Evolutionary conservation across 2,888 invertebrate genomes (phyloP).

Genomic region (Heliconius erato): DNA sequence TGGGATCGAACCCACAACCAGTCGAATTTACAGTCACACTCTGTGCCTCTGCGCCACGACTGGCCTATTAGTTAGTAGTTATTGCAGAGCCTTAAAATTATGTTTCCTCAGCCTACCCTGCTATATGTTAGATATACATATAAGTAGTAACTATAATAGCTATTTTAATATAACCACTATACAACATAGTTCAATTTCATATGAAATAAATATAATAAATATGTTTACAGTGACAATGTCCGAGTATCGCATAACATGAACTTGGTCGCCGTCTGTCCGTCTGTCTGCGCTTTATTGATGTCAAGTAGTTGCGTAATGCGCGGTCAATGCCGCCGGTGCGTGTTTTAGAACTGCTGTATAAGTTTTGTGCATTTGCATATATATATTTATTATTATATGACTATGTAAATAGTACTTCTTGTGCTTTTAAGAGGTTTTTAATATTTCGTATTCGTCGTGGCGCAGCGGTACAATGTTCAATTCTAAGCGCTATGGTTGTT

Average conservation of each 20-base stretch:
- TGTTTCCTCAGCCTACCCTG: no score
- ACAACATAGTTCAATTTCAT: constrained; percentile 10
- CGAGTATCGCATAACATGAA: constrained; percentile 46
- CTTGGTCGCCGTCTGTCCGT: constrained; percentile 60
- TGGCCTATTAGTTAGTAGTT: no score
- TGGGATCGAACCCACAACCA: no score
- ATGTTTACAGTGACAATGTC: constrained; percentile 25
- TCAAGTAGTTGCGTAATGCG: constrained; percentile 70
- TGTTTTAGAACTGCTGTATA: background rate
- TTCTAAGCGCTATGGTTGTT: no score
- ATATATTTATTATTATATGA: background rate
- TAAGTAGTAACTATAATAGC: no score
- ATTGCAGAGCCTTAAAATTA: no score
- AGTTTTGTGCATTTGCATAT: constrained; percentile 31
- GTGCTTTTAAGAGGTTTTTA: no score
- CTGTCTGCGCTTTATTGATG: constrained; percentile 64
- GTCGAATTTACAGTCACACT: no score
- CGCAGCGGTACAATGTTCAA: no score
- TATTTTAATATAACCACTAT: background rate
- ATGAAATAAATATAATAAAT: background rate
- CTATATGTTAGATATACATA: background rate
- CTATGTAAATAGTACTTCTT: no score
- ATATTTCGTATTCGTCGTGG: no score
- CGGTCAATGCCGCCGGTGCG: constrained; percentile 67
- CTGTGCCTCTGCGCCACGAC: no score